Percentiles rank a stretch among this genome's conserved stretches.
These are phyloP conservation scores for Sycophila texana DNA, from an alignment of 2,888 invertebrate species.

Conservation along the genomic window DNA sequence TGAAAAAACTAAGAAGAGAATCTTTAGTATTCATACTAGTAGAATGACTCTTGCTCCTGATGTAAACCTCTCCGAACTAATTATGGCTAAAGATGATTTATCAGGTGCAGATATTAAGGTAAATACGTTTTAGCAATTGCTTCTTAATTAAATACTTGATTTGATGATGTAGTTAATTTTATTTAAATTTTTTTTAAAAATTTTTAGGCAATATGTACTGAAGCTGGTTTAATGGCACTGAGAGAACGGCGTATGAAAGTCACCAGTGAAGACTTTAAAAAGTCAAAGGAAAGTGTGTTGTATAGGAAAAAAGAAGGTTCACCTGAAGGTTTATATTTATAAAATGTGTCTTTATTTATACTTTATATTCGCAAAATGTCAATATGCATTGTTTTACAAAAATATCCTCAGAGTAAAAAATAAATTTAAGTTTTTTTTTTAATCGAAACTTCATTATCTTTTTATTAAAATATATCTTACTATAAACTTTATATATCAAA, in stretches of 20 bases:
- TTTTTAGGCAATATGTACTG: constrained; percentile 97
- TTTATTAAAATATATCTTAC: not conserved
- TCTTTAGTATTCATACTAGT: constrained; percentile 99
- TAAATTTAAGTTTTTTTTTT: constrained; percentile 37
- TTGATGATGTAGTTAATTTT: not conserved
- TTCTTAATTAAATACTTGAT: not conserved
- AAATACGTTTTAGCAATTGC: constrained; percentile 54
- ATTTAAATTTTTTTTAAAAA: not conserved
- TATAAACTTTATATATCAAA: not conserved
- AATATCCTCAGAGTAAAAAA: constrained; percentile 48
- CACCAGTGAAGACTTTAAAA: constrained; percentile 99
- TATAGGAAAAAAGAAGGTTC: constrained; percentile 99
- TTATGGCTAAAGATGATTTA: constrained; percentile 99
- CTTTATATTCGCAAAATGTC: constrained; percentile 47
- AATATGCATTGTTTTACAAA: constrained; percentile 50
- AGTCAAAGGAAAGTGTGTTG: constrained; percentile 99
- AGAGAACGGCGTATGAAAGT: constrained; percentile 99
- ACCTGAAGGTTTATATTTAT: constrained; percentile 98
- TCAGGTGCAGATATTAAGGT: constrained; percentile 98
- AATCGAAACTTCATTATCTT: not conserved
- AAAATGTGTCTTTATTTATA: constrained; percentile 72
- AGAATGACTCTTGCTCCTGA: constrained; percentile 98
- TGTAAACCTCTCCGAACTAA: constrained; percentile 97
- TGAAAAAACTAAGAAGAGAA: constrained; percentile 97
- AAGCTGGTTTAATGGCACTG: constrained; percentile 98